Conservation (phyloP, 2,888 invertebrate species). For the Holacanthella duospinosa region DNA sequence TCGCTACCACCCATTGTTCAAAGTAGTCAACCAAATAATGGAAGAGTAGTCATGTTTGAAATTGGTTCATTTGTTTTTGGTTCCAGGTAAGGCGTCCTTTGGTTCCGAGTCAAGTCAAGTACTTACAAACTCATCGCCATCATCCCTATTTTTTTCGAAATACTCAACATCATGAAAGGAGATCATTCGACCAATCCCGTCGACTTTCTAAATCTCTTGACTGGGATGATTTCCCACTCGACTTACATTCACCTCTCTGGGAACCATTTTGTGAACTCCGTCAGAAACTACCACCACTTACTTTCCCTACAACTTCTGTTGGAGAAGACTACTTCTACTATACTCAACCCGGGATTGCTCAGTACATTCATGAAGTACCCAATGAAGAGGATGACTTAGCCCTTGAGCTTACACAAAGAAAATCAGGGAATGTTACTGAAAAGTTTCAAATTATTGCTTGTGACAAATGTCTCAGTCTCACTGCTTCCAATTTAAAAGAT, state of each 20-base stretch:
- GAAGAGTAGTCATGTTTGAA: no score
- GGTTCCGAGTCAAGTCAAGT: no score
- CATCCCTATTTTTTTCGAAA: not conserved
- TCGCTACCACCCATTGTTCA: no score
- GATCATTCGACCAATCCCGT: not conserved
- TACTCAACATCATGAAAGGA: not conserved
- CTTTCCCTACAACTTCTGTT: not conserved
- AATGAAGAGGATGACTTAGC: not conserved
- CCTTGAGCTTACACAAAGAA: not conserved
- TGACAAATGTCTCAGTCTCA: conserved; percentile 7
- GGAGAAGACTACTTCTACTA: not conserved
- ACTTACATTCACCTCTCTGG: conserved; percentile 16
- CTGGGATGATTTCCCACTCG: conserved; percentile 24
- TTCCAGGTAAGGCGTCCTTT: no score
- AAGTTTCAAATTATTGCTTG: not conserved
- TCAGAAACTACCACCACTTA: not conserved
- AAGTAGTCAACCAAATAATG: no score
- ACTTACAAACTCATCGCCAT: conserved; percentile 4
- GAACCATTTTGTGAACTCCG: conserved; percentile 16
- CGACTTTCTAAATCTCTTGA: conserved; percentile 29
- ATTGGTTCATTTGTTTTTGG: no score
- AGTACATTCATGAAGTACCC: not conserved
- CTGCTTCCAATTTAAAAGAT: conserved; percentile 6
- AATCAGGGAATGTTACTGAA: not conserved
- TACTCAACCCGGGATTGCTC: not conserved